phyloP scores from a whole-genome alignment of 2,888 invertebrate genomes.

The Caenorhabditis sp. region DNA sequence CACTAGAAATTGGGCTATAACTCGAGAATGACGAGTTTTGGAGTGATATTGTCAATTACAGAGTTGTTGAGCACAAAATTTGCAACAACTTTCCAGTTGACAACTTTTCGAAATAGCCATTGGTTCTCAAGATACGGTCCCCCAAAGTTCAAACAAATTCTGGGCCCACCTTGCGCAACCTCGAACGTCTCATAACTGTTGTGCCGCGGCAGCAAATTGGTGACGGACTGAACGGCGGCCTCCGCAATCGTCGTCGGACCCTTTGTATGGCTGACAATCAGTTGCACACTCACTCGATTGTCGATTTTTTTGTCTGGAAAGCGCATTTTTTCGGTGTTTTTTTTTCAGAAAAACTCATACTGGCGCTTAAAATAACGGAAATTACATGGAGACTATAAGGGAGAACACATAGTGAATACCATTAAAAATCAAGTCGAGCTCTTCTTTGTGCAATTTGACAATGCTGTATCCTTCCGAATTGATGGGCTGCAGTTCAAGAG shows the following conservation, averaged over 20 bases:
- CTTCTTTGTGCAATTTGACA: constrained; percentile 88
- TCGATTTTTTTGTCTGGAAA: constrained; percentile 56
- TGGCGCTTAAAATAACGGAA: no score
- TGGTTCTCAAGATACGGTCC: background rate
- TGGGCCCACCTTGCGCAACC: constrained; percentile 71
- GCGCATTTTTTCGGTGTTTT: background rate
- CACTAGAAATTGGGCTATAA: no score
- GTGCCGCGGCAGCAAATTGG: constrained; percentile 57
- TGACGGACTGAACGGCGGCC: constrained; percentile 43
- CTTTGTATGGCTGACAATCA: constrained; percentile 38
- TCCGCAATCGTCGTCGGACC: constrained; percentile 38
- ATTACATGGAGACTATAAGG: no score
- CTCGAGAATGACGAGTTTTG: no score
- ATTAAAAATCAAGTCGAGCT: constrained; percentile 85
- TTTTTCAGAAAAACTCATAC: background rate
- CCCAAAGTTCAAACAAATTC: background rate
- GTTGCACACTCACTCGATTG: constrained; percentile 44
- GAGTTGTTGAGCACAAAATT: no score
- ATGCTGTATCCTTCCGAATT: constrained; percentile 80
- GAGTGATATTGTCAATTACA: no score
- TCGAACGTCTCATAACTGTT: constrained; percentile 78
- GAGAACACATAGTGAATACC: no score
- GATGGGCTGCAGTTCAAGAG: constrained; percentile 82
- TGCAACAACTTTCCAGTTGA: constrained; percentile 9
- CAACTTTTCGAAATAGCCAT: constrained; percentile 15